phyloP scores from a whole-genome alignment of 92 coral and sea anemone genomes.

The Bergia sp. region DNA sequence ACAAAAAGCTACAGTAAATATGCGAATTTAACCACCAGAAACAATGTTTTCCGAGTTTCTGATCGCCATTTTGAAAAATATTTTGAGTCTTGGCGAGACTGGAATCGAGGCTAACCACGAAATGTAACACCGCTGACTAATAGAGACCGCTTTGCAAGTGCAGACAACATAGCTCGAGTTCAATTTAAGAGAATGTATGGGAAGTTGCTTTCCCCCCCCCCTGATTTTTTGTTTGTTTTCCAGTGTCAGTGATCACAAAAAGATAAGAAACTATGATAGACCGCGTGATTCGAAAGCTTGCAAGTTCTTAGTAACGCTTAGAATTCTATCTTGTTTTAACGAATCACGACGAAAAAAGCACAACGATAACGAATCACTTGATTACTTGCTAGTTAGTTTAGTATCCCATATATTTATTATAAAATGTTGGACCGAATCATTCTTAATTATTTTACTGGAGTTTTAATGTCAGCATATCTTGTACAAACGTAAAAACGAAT shows the following conservation, averaged over 20 bases:
- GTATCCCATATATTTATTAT: slow-evolving; percentile 7
- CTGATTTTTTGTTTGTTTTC: neutral
- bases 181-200: too few species aligned
- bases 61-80: slow-evolving; percentile 9
- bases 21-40: slow-evolving; percentile 22
- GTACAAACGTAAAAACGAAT: slow-evolving; percentile 18
- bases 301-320: neutral
- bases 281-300: slow-evolving; percentile 11
- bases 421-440: neutral
- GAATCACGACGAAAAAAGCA: neutral
- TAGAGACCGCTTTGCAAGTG: slow-evolving; percentile 14
- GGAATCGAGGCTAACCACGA: slow-evolving; percentile 18
- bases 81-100: slow-evolving; percentile 11
- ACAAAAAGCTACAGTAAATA: slow-evolving; percentile 5
- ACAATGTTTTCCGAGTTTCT: slow-evolving; percentile 12
- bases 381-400: slow-evolving; percentile 17
- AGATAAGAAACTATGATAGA: slow-evolving; percentile 10
- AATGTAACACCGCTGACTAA: slow-evolving; percentile 27
- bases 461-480: slow-evolving; percentile 17
- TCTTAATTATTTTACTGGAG: neutral
- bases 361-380: slow-evolving; percentile 14
- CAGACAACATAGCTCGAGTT: slow-evolving; percentile 1
- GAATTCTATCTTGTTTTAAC: neutral
- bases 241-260: slow-evolving; percentile 10
- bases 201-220: neutral